Base-by-base conservation (phyloP, 1,140 invertebrate species). In the Chironomus tepperi region DNA sequence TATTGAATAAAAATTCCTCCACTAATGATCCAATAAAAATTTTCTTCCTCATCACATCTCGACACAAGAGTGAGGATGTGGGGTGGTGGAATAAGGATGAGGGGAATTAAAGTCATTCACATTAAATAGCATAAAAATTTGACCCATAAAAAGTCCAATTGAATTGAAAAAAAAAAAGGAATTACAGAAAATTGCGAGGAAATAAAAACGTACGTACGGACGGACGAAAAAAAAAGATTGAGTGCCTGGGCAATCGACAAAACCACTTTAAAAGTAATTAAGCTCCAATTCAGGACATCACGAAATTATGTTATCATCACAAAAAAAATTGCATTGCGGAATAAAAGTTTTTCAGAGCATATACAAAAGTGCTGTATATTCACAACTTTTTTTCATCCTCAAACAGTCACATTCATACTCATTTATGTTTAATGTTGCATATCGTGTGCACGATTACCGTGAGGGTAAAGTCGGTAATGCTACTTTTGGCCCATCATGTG, bases 351-450 rank as follows among this genome's bases (percentile, higher is more conserved):
- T 70, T 70, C 65, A 19, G 5, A 70, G 19, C 65, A 70, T 18
- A n/a, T n/a, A 21, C 9, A 70, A 70, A 21, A 70, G 5, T 15
- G 10, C n/a, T 57, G 12, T 70, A 21, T 21, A 18, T 70, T 18
- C 18, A 8, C 65, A 19, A 18, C 65, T 18, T 67, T 18, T 67
- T 18, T 34, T 34, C 24, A 34, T 34, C 24, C 24, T 34, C 24
- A 34, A 34, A 34, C 47, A 57, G 47, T 57, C 47, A 57, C 47
- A 57, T 57, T 57, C 47, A 57, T 34, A n/a, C 47, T 57, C 47
- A 57, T 57, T 70, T 18, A 70, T 70, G 65, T 21, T 70, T 70
- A 70, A 70, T 70, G 18, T 70, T 70, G 65, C 65, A 70, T 21
- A 70, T 19, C 65, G 65, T 70, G 65, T 70, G 65, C 65, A 70